Evolutionary conservation across 2,113 vertebrate species (phyloP), one percentile per base, ranked within the genome.

Genomic region (Callospermophilus lateralis): DNA sequence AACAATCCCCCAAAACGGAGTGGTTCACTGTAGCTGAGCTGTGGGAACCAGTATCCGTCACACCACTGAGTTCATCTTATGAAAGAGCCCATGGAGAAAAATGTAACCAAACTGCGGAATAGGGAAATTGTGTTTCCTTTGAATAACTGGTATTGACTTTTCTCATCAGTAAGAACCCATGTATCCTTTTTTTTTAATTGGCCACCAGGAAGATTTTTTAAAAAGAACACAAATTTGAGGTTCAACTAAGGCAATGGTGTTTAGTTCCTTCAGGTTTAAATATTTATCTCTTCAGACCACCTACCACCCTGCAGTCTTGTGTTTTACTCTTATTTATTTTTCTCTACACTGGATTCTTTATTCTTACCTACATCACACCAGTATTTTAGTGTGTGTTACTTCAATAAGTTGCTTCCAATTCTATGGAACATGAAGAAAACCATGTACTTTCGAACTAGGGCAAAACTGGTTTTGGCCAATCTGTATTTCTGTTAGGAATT

Each of bases 381-480:
- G 63, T 90, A 84, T 87, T 93, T 86, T 48, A 74, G 13, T 42
- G 42, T 20, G 48, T 65, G 2, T 74, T 65, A 70, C 22, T 55
- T 13, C 9, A 32, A 22, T 51, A 80, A 78, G n/a, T 34, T 48
- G 24, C 24, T 70, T 32, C 26, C 58, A 45, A 55, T 92, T n/a
- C 58, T 89, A 48, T 15, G n/a, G 55, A 97, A 67, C 45, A 89
- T 24, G 32, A 3, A 72, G 53, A 55, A 87, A 88, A 51, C 9
- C 55, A 67, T 32, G 32, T 37, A 28, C 32, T 84, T 93, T 86
- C 39, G 72, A 93, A 89, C 30, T 20, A 74, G 1, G 74, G n/a
- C 20, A 83, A 95, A 94, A 68, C 10, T 24, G 13, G 17, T n/a
- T 95, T 55, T 81, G n/a, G 13, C 39, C 86, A 89, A 95, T 61